Evolutionary conservation across 2,113 vertebrate species (phyloP), one percentile per base, ranked within the genome.

Genomic region (Rostratula benghalensis): DNA sequence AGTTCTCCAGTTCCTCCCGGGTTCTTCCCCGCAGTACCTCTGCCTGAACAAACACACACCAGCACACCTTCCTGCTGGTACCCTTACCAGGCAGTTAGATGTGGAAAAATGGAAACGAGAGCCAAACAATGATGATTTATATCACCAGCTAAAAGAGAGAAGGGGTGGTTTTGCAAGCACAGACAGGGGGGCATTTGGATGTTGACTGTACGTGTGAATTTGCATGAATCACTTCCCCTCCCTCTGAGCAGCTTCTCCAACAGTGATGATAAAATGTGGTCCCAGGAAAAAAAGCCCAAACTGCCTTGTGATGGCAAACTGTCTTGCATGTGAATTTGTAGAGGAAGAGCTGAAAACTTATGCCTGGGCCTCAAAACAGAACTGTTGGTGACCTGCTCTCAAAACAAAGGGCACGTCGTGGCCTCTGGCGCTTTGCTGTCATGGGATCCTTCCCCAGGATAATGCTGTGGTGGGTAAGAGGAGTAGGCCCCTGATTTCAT

Each of bases 11-110:
- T 70, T 98, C 97, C 13, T 98, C 95, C 91, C 59, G 98, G 59
- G 95, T 98, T 92, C 82, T 97, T 74, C 98, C 98, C 98, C 98
- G 98, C 76, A 97, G 95, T 57, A 94, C 95, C 22, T 79, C 76
- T 87, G 90, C 89, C 98, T 99, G 81, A 96, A 35, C 65, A 68
- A 50, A 64, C 8, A 71, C 15, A 35, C 7, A 6, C 18, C 8
- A 50, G 30, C 31, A 19, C 19, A 41, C 13, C 5, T 59, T 46
- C 46, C 41, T 74, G n/a, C 25, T 46, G 33, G 16, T 43, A 35
- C 35, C 27, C 48, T 21, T 14, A 13, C 35, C 33, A 21, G 24
- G 25, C 35, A 37, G 16, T 35, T 24, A 21, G 54, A 81, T 20
- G n/a, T 56, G 69, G 45, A 27, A 50, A 60, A 54, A 48, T 23